These are phyloP conservation scores for Ambastaia sidthimunki DNA, from an alignment of 2,797 vertebrate species.

Conservation along the genomic window DNA sequence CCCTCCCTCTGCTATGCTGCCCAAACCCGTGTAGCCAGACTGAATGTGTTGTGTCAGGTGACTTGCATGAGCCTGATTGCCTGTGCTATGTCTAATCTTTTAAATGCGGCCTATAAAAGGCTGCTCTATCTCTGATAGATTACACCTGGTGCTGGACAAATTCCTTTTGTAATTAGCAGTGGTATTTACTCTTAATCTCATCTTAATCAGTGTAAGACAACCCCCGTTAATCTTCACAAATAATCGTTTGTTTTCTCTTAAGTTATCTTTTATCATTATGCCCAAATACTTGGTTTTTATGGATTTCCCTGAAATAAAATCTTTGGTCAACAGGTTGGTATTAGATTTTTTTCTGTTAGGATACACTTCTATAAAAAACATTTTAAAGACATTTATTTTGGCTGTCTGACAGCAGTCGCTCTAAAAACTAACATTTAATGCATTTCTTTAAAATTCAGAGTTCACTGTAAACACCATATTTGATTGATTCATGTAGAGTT, in stretches of 20 bases:
- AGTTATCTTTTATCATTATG: neutral
- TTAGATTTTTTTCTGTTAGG: neutral
- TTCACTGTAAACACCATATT: too few species aligned
- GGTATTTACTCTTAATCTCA: neutral
- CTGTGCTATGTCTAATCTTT: neutral
- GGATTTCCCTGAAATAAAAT: neutral
- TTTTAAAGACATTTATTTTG: neutral
- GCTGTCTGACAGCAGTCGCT: too few species aligned
- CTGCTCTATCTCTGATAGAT: neutral
- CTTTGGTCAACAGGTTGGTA: neutral
- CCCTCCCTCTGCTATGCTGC: neutral
- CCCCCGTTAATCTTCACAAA: neutral
- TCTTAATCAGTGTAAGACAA: neutral
- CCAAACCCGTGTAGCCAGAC: conserved; percentile 1
- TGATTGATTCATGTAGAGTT: too few species aligned
- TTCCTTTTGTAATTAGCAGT: neutral
- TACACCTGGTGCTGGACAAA: neutral
- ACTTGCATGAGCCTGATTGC: conserved; percentile 34
- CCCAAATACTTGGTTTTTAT: neutral
- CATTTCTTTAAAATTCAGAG: too few species aligned
- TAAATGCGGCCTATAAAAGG: neutral
- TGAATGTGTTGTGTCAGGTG: conserved; percentile 20
- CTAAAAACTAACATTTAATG: too few species aligned
- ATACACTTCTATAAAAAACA: neutral
- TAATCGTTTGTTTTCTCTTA: too few species aligned